Conservation (phyloP, 1,140 invertebrate species). For the Agrypnia vestita region DNA sequence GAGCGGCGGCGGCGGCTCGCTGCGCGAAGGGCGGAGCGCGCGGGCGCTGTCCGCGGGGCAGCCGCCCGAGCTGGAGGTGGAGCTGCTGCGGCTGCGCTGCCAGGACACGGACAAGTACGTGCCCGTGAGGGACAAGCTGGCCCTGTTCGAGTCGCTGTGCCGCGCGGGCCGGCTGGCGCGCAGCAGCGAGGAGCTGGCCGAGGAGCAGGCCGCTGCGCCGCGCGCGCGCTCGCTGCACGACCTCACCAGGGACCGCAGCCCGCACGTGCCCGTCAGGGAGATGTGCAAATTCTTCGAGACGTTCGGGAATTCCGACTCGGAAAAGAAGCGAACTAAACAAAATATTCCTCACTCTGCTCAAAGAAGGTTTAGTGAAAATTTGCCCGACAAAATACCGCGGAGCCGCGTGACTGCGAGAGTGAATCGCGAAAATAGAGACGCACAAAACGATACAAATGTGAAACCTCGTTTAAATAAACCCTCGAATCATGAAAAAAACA, state of each 20-base stretch:
- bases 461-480: not conserved
- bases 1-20: slow-evolving; percentile 38
- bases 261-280: slow-evolving; percentile 71
- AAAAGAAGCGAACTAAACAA: slow-evolving; percentile 33
- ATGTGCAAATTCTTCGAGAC: slow-evolving; percentile 77
- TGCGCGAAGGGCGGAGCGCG: slow-evolving; percentile 36
- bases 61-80: slow-evolving; percentile 68
- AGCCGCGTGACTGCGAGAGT: slow-evolving; percentile 1
- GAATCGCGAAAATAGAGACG: slow-evolving; percentile 10
- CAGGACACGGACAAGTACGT: slow-evolving; percentile 76
- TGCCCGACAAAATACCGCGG: slow-evolving; percentile 21
- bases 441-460: slow-evolving; percentile 19
- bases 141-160: slow-evolving; percentile 76
- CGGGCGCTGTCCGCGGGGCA: slow-evolving; percentile 54
- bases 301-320: slow-evolving; percentile 39
- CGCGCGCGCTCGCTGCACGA: slow-evolving; percentile 76
- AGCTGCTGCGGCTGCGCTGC: slow-evolving; percentile 72
- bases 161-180: slow-evolving; percentile 70
- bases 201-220: slow-evolving; percentile 67
- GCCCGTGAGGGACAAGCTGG: slow-evolving; percentile 76
- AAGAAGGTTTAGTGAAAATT: slow-evolving; percentile 46
- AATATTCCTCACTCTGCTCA: not conserved
- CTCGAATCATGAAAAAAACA: slow-evolving; percentile 18
- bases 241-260: slow-evolving; percentile 67
- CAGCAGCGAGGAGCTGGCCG: slow-evolving; percentile 68